phyloP scores from a whole-genome alignment of 2,888 invertebrate genomes.

The Sympetrum striolatum region DNA sequence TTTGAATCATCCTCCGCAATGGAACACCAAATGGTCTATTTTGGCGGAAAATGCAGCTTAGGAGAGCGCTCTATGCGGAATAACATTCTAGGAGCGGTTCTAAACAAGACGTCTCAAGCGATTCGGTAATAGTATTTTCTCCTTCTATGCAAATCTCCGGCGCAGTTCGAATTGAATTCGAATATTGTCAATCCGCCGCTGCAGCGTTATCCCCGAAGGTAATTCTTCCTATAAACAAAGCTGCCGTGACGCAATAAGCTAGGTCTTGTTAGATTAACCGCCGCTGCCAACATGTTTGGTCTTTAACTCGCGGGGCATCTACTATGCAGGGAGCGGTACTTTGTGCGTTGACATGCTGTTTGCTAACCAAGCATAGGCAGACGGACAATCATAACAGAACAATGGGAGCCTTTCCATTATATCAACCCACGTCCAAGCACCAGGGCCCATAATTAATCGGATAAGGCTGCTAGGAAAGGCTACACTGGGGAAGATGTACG shows the following conservation, averaged over 20 bases:
- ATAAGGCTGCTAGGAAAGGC: conserved; percentile 39
- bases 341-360: conserved; percentile 42
- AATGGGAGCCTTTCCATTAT: conserved; percentile 43
- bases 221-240: conserved; percentile 41
- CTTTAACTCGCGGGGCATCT: conserved; percentile 41
- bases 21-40: too few species aligned
- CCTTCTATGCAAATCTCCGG: conserved; percentile 5
- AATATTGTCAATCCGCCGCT: conserved; percentile 37
- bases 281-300: conserved; percentile 40
- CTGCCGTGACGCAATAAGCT: conserved; percentile 41
- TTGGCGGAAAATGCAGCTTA: too few species aligned
- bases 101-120: background rate
- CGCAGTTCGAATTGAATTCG: conserved; percentile 36
- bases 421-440: conserved; percentile 34
- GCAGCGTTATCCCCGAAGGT: conserved; percentile 24
- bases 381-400: conserved; percentile 43
- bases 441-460: conserved; percentile 37
- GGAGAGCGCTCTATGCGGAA: too few species aligned
- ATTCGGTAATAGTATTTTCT: background rate
- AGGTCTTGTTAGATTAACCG: conserved; percentile 44
- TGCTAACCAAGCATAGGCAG: conserved; percentile 41
- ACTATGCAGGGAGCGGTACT: conserved; percentile 22
- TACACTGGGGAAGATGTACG: conserved; percentile 37
- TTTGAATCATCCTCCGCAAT: too few species aligned
- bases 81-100: background rate